These are phyloP conservation scores for Eurystomus gularis DNA, from an alignment of 2,113 vertebrate species.

Conservation along the genomic window DNA sequence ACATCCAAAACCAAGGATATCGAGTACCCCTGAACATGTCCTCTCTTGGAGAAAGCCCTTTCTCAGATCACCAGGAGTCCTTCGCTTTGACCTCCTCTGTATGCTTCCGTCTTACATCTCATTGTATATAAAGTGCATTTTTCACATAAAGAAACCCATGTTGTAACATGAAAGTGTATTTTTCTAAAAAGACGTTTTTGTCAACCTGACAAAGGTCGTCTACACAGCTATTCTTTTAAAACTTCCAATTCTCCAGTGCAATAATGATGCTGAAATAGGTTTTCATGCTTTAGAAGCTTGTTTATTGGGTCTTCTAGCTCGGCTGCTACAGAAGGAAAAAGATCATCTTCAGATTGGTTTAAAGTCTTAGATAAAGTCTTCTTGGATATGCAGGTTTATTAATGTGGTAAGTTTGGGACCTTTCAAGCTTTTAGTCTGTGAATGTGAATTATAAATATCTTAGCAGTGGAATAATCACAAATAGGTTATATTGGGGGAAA, in stretches of 20 bases:
- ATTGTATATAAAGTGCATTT: neutral
- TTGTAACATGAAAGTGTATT: neutral
- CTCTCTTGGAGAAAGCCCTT: neutral
- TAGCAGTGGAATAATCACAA: neutral
- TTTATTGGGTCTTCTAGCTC: neutral
- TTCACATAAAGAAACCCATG: neutral
- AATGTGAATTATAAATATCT: neutral
- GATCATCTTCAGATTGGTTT: neutral
- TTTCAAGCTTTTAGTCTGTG: neutral
- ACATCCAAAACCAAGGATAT: neutral
- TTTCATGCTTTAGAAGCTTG: neutral
- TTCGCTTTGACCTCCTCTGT: neutral
- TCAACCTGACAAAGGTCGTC: conserved; percentile 1
- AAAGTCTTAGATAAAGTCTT: neutral
- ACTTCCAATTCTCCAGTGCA: neutral
- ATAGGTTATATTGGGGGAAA: neutral
- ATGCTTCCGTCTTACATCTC: neutral
- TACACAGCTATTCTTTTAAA: neutral
- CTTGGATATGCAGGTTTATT: neutral
- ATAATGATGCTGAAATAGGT: neutral
- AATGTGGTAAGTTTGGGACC: neutral
- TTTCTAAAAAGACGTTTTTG: conserved; percentile 14
- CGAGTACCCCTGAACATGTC: neutral
- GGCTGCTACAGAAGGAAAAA: neutral
- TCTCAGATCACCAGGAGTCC: neutral